Evolutionary conservation across 2,888 invertebrate species (phyloP).

Genomic region (Arctia plantaginis): DNA sequence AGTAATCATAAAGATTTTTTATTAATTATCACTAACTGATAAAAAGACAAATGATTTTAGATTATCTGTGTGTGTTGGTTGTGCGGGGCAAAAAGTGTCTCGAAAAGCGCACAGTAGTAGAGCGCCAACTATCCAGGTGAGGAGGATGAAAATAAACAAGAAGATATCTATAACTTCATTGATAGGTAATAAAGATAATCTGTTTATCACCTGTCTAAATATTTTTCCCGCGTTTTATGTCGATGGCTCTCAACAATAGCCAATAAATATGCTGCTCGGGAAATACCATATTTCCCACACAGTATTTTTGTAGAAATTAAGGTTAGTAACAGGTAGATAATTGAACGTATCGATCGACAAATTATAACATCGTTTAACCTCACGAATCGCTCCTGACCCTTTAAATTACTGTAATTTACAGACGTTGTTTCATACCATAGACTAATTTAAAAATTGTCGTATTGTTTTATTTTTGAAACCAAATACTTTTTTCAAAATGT

Average conservation of each 20-base stretch:
- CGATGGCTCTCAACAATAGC: not conserved
- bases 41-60: not conserved
- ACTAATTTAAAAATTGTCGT: not conserved
- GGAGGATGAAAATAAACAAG: no score
- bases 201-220: not conserved
- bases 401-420: conserved; percentile 29
- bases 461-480: not conserved
- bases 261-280: not conserved
- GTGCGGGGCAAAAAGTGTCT: no score
- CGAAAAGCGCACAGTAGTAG: no score
- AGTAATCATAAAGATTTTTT: not conserved
- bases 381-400: conserved; percentile 38
- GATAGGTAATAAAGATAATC: not conserved
- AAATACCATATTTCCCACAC: not conserved
- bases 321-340: conserved; percentile 31
- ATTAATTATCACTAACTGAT: not conserved
- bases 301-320: conserved; percentile 24
- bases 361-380: conserved; percentile 36
- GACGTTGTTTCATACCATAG: conserved; percentile 7
- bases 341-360: conserved; percentile 37
- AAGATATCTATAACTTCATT: no score
- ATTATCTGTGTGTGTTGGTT: not conserved
- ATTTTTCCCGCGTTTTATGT: not conserved
- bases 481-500: not conserved
- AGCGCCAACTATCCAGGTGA: no score